Conservation (phyloP, 2,113 vertebrate species). For the Stigmatopora argus region DNA sequence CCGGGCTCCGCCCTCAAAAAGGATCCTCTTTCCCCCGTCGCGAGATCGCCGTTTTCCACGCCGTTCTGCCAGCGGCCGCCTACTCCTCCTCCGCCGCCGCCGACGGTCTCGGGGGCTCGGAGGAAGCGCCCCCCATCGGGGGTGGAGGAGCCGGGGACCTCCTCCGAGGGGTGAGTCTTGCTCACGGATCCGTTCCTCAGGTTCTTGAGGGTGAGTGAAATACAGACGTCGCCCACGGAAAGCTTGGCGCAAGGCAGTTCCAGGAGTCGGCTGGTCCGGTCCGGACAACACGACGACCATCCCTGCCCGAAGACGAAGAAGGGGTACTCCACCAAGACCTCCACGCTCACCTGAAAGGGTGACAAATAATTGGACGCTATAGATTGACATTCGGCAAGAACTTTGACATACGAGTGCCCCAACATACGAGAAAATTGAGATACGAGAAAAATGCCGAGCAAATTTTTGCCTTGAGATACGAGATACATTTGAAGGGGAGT, state of each 20-base stretch:
- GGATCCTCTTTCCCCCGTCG: conserved; percentile 76
- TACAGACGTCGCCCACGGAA: conserved; percentile 96
- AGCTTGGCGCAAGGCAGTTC: conserved; percentile 96
- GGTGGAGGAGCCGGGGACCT: conserved; percentile 35
- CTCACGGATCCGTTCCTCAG: conserved; percentile 94
- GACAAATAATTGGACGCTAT: neutral
- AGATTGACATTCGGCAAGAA: neutral
- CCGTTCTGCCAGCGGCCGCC: conserved; percentile 86
- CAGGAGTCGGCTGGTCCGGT: conserved; percentile 92
- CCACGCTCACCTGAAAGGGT: conserved; percentile 85
- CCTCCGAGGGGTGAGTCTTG: conserved; percentile 82
- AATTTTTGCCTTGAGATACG: too few species aligned
- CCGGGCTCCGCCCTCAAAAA: conserved; percentile 60
- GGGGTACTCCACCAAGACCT: conserved; percentile 95
- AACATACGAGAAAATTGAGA: too few species aligned
- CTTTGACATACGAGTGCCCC: too few species aligned
- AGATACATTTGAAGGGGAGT: too few species aligned
- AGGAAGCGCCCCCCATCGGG: conserved; percentile 76
- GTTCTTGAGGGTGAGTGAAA: conserved; percentile 96
- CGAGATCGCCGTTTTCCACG: conserved; percentile 87
- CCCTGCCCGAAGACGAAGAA: conserved; percentile 99
- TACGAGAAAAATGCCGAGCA: too few species aligned
- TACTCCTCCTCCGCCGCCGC: conserved; percentile 68
- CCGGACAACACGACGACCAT: conserved; percentile 98
- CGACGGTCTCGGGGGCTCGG: conserved; percentile 78